Base-by-base conservation (phyloP, 2,888 invertebrate genomes). In the Trichopria drosophilae region DNA sequence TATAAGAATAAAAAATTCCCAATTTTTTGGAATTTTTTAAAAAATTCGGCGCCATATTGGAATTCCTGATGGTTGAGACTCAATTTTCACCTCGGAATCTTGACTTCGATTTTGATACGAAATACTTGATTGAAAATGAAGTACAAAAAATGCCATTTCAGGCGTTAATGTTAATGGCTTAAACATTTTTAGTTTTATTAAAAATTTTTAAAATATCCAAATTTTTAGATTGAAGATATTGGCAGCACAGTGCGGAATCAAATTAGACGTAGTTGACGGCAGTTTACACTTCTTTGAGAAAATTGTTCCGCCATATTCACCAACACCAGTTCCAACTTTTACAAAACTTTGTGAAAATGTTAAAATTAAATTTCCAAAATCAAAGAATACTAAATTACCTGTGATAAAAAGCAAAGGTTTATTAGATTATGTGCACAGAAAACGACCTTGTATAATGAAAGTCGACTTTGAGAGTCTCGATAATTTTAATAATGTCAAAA, bases 231-330 rank as follows among this genome's bases (percentile, higher is more conserved):
- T 74, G 0, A 37, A 51, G 15, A 53, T 63, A 32, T 51, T 70
- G 15, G 67, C 68, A 18, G 32, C 26, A 2, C 59, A 67, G 29
- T 70, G 67, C 31, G 59, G 58, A 1, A 62, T 73, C 3, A 40
- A 63, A 15, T 35, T 73, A 15, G 40, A 66, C 18, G 41, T 69
- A 10, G 29, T 63, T 2, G 61, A 73, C 37, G 59, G 61, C 1
- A 66, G 61, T 41, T 50, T 72, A 22, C 69, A 73, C 31, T 74
- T 67, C 32, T 19, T 73, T 3, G 69, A 73, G 22, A 72, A 73
- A 54, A 49, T 65, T 19, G 66, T 73, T 4, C 49, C 68, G 2
- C 51, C 57, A 9, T 71, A 66, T 41, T 63, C 68, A 34, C 63
- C 60, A 34, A 18, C 52, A 7, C 52, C 44, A 46, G 51, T 65